Evolutionary conservation across 2,888 invertebrate genomes (phyloP), one percentile per base, ranked within the genome.

Genomic region (Icerya purchasi): DNA sequence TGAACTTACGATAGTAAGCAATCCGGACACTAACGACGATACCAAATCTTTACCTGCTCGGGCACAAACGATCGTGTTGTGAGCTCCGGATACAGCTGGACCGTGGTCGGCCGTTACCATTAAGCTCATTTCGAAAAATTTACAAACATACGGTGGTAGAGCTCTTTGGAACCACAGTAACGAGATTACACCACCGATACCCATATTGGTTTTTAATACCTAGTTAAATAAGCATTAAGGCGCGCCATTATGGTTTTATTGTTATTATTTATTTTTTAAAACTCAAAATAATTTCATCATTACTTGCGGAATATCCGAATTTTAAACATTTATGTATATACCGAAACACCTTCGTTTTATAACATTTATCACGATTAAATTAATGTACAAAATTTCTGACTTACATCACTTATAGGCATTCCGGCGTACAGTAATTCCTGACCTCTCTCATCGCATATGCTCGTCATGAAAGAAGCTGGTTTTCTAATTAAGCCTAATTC

Each of bases 61-160:
- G 8, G 96, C 96, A 69, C 91, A 96, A 53, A 97, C 96, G 72
- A 98, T 96, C 19, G 96, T 96, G 73, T 97, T 97, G 74, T 97
- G 96, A 0, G 97, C 97, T 1, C 96, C 98, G 1, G 93, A 93
- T 0, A 98, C 97, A 0, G 97, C 97, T 0, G 98, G 97, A 1
- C 97, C 97, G 71, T 98, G 98, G 75, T 97, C 97, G 18, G 94
- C 94, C 0, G 97, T 97, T 63, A 98, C 89, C 83, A 99, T 96
- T 63, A 98, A 76, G 68, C 94, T 94, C 86, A 98, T 92, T 76
- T 98, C 98, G 69, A 99, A 85, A 78, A 98, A 98, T 73, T 93
- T 92, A 73, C 87, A 84, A 54, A 93, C 93, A 74, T 92, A 90
- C 1, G 84, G 78, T 0, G 98, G 97, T 57, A 98, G 75, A 69